Base-by-base conservation (phyloP, 1,140 invertebrate species). In the Philopotamus ludificatus region DNA sequence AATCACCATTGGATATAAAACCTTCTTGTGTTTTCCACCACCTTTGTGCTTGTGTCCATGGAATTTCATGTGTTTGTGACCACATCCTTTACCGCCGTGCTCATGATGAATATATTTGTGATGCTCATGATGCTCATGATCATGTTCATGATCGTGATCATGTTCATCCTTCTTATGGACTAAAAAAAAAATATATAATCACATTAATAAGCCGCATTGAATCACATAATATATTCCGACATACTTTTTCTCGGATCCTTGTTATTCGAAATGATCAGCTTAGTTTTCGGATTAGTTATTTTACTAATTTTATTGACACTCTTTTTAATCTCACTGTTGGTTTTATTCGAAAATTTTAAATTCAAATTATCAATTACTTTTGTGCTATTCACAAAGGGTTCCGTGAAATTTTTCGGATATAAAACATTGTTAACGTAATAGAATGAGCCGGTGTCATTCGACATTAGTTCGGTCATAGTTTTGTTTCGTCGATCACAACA, bases 1-100 rank as follows among this genome's bases (percentile, higher is more conserved):
- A n/a, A 86, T 71, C 12, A 89, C 71, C 41, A 88, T 51, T 0
- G 86, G 86, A 34, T 85, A 42, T 23, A 85, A 64, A 53, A 77
- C 82, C 67, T 83, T 84, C 65, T 67, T 70, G 3, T 54, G 8
- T 2, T 51, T 22, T n/a, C 41, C n/a, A 1, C 28, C 47, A 1
- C 44, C 22, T 22, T 61, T 53, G n/a, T 26, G 18, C n/a, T 65
- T 57, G n/a, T n/a, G n/a, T 10, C 16, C 34, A 2, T 21, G 10
- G 7, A 8, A 21, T 50, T 67, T 70, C 15, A 68, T 71, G 2
- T 65, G 65, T 23, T 70, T 65, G 61, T 68, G 70, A 18, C 73
- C 73, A 26, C 71, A 72, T 15, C 61, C 21, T 10, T 16, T 4
- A 10, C 42, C 39, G 20, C 47, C 12, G 21, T 54, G 34, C 1